Conservation (phyloP, 2,113 vertebrate genomes). For the Phylloscopus trochilus region DNA sequence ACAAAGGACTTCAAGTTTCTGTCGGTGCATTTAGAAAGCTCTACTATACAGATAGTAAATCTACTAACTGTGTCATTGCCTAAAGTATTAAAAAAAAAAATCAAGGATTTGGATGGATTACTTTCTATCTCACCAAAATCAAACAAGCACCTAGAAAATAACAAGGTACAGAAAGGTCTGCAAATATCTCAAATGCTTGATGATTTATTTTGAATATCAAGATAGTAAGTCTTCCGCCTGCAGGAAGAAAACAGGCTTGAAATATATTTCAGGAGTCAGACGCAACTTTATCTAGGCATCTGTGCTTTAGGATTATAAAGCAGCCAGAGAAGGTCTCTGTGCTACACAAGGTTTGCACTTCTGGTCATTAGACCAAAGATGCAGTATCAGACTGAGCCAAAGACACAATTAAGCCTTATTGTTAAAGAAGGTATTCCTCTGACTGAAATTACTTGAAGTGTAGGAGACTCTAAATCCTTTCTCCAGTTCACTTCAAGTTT, state of each 20-base stretch:
- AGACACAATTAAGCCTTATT: neutral
- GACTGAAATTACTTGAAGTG: neutral
- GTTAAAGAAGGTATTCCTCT: neutral
- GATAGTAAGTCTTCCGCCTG: neutral
- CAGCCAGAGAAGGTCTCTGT: neutral
- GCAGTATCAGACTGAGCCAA: neutral
- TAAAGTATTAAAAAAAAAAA: neutral
- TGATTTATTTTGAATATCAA: neutral
- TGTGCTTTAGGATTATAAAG: neutral
- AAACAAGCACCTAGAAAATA: neutral
- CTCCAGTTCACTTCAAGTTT: neutral
- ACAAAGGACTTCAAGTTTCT: neutral
- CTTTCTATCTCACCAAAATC: neutral
- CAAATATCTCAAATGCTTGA: neutral
- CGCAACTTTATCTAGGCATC: neutral
- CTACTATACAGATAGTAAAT: neutral
- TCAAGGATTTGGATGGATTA: neutral
- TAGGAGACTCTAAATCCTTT: neutral
- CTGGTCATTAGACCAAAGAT: neutral
- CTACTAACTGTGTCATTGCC: neutral
- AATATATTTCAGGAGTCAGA: neutral
- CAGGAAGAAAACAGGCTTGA: neutral
- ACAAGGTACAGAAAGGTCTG: neutral
- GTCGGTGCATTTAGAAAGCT: neutral
- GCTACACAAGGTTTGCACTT: neutral